A percentile compares a stretch with the other conserved stretches of the same genome.
These are phyloP conservation scores for Centropus unirufus DNA, from an alignment of 2,113 vertebrate species.

Conservation along the genomic window DNA sequence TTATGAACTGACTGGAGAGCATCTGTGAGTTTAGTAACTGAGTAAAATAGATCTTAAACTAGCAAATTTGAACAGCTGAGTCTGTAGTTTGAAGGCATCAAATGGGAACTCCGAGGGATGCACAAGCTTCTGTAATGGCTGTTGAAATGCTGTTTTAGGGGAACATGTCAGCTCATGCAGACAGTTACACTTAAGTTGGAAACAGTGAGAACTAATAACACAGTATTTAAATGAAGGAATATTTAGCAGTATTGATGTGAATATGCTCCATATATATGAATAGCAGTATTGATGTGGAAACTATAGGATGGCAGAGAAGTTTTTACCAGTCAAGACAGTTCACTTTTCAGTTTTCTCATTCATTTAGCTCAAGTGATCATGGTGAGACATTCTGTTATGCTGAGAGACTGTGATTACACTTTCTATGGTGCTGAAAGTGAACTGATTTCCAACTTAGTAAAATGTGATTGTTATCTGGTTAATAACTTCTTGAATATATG, in stretches of 20 bases:
- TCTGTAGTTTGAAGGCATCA: slow-evolving; percentile 23
- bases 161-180: background rate
- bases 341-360: background rate
- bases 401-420: background rate
- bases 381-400: background rate
- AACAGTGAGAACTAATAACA: background rate
- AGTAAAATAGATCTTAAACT: background rate
- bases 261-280: too few relatives aligned
- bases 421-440: background rate
- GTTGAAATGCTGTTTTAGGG: slow-evolving; percentile 15
- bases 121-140: background rate
- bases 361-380: background rate
- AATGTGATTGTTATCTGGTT: background rate
- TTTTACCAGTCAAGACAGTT: background rate
- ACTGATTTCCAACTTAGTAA: background rate
- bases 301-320: background rate
- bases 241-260: background rate
- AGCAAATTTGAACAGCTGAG: background rate
- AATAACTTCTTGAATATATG: background rate
- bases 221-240: background rate
- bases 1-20: background rate
- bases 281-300: too few relatives aligned
- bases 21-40: background rate
- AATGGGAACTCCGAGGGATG: background rate
- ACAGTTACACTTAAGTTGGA: background rate